Evolutionary conservation across 2,113 vertebrate species (phyloP).

Genomic region (Calypte anna): DNA sequence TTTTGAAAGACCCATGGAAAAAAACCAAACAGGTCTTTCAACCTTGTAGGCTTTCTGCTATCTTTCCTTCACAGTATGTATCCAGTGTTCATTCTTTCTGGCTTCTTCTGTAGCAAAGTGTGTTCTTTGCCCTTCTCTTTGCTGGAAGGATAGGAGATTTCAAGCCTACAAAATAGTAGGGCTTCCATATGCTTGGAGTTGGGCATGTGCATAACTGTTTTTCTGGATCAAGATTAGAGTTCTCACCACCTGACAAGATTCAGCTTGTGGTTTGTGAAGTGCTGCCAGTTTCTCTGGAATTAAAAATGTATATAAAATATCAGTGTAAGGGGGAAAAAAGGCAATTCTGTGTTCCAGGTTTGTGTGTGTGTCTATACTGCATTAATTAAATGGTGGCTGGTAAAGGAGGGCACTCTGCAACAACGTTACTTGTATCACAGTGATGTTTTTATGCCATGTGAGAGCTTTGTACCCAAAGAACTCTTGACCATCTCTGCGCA

Average conservation of each 20-base stretch:
- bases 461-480: background rate
- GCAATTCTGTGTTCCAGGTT: background rate
- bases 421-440: background rate
- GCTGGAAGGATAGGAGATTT: background rate
- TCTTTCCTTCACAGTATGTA: background rate
- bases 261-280: conserved; percentile 10
- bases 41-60: background rate
- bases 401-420: background rate
- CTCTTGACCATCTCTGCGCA: background rate
- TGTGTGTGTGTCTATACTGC: background rate
- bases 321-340: background rate
- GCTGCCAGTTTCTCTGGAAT: conserved; percentile 19
- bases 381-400: background rate
- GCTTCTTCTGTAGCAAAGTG: background rate
- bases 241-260: conserved; percentile 24
- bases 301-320: conserved; percentile 8
- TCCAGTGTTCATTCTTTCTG: background rate
- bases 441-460: background rate
- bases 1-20: background rate
- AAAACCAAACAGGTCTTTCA: background rate
- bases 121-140: background rate
- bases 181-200: background rate
- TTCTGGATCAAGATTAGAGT: conserved; percentile 30
- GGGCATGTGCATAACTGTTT: background rate
- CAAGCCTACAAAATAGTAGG: background rate